Evolutionary conservation across 2,797 vertebrate genomes (phyloP).

Genomic region (Platalea minor): DNA sequence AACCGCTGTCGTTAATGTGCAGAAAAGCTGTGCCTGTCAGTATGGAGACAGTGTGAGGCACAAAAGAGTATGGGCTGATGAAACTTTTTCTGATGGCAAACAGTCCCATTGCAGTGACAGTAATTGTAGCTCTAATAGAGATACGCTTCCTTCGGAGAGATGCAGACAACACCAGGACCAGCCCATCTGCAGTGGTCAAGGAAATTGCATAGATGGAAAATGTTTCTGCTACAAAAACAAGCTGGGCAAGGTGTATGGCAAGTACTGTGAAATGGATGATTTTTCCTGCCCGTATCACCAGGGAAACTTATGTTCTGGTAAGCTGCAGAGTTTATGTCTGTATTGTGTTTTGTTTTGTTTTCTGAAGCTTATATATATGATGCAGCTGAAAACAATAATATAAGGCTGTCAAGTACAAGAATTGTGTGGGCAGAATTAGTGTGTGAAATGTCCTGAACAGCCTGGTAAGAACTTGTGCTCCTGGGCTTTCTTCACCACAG

Average conservation of each 20-base stretch:
- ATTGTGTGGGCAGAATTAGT: not conserved
- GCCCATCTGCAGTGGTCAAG: conserved; percentile 85
- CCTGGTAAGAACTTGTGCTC: not conserved
- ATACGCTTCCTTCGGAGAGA: conserved; percentile 31
- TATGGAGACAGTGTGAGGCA: conserved; percentile 68
- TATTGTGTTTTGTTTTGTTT: not conserved
- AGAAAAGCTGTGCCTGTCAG: conserved; percentile 81
- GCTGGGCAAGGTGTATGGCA: conserved; percentile 87
- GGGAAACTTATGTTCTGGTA: conserved; percentile 89
- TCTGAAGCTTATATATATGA: not conserved
- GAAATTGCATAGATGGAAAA: conserved; percentile 86
- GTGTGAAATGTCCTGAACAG: not conserved
- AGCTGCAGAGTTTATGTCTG: conserved; percentile 10
- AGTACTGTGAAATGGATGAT: conserved; percentile 92
- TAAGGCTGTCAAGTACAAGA: not conserved
- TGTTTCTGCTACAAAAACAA: conserved; percentile 88
- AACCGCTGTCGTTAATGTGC: conserved; percentile 81
- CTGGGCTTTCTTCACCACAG: not conserved
- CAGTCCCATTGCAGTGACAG: conserved; percentile 63
- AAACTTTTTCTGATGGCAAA: conserved; percentile 58
- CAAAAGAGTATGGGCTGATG: conserved; percentile 68
- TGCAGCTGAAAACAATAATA: not conserved
- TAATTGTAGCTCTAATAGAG: conserved; percentile 58
- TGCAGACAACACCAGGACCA: conserved; percentile 74
- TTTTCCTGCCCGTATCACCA: conserved; percentile 90